Percentiles rank a stretch among this genome's conserved stretches.
phyloP scores from a whole-genome alignment of 2,888 invertebrate genomes.

The Noctua pronuba region DNA sequence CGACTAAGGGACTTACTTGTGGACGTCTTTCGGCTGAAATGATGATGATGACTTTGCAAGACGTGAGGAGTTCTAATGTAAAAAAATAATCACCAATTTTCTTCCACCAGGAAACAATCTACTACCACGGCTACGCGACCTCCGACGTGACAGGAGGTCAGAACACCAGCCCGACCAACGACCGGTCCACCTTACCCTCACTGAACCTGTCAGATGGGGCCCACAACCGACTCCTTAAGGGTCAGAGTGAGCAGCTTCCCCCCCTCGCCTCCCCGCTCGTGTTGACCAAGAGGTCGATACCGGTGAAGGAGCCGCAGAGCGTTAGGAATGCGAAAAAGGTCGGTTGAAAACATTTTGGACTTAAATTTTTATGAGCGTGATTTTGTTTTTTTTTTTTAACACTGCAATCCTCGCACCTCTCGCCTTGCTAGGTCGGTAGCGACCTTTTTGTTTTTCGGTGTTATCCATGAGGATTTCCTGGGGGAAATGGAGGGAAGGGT shows the following conservation, averaged over 20 bases:
- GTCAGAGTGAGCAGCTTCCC: constrained; percentile 85
- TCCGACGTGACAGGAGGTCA: constrained; percentile 84
- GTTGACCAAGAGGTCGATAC: constrained; percentile 77
- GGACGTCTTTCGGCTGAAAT: no score
- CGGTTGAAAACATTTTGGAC: constrained; percentile 5
- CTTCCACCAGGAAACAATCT: constrained; percentile 85
- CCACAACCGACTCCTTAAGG: constrained; percentile 80
- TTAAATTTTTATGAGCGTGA: not conserved
- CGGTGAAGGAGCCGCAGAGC: constrained; percentile 77
- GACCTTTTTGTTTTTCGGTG: not conserved
- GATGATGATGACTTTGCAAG: no score
- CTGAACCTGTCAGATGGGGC: constrained; percentile 83
- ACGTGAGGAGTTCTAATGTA: not conserved
- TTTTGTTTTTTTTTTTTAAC: not conserved
- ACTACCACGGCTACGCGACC: constrained; percentile 87
- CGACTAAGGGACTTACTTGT: no score
- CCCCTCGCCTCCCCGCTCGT: constrained; percentile 87
- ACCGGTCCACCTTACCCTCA: constrained; percentile 84
- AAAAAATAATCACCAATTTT: not conserved
- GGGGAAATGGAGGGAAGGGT: not conserved
- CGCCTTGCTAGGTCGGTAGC: not conserved
- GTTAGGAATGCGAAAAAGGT: constrained; percentile 81
- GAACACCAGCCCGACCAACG: constrained; percentile 82
- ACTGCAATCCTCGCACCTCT: not conserved
- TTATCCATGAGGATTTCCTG: not conserved